Base-by-base conservation (phyloP, 1,140 invertebrate species). In the Aricia agestis region DNA sequence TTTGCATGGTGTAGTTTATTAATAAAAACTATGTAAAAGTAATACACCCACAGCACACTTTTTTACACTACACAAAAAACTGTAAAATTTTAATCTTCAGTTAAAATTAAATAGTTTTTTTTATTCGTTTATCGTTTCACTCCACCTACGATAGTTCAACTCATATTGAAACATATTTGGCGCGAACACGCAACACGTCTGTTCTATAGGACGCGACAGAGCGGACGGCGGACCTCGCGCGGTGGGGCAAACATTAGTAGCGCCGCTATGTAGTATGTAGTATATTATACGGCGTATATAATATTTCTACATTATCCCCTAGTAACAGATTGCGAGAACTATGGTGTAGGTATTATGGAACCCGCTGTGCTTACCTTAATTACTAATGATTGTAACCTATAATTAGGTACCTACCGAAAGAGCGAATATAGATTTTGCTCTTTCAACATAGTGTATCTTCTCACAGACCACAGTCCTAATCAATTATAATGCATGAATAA, bases 1-100 rank as follows among this genome's bases (percentile, higher is more conserved):
- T 87, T 84, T 82, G 80, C 87, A 90, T 90, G 76, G 83, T 90
- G 85, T 72, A 82, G 71, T 80, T 71, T 71, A 67, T 76, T 76
- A 71, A 70, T 76, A 71, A 70, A 76, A 73, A 77, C 78, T 78
- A 77, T 76, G 18, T 61, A 78, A 76, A 72, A 76, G 72, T 76
- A 76, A 74, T 75, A 77, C 69, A 74, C 76, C 74, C 74, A 82
- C 76, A 78, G 70, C 82, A 79, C 78, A 73, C 72, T 59, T 74
- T 72, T 67, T 76, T 68, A 63, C 78, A 79, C 83, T 79, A 67
- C 76, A 70, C 74, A 79, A 73, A 74, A 80, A 82, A 81, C 80
- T 84, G 79, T 86, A 84, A 74, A 72, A 75, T 80, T 81, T 78
- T 76, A 52, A 76, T 71, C 68, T 67, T 76, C 72, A 72, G 41